Base-by-base conservation (phyloP, 2,888 invertebrate species). In the Dryadula phaetusa region DNA sequence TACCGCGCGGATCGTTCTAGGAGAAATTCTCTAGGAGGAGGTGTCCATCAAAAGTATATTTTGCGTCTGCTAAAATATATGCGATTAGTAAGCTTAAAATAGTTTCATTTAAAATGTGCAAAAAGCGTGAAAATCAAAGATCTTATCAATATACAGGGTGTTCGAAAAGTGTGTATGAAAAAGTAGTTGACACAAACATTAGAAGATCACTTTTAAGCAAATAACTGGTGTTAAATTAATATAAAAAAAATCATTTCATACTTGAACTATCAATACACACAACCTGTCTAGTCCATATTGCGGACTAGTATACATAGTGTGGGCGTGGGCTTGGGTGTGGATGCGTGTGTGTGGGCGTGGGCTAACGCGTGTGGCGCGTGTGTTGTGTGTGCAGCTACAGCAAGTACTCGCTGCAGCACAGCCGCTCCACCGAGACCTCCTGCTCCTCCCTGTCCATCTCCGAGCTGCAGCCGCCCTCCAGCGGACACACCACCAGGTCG, bases 371-470 rank as follows among this genome's bases (percentile, higher is more conserved):
- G 32, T 32, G 5, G 20, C 20, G 70, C 62, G 74, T 49, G 70
- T 47, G 69, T 58, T 32, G 61, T 67, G 71, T 61, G 72, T 49
- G 80, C 84, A 90, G 91, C 82, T 91, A 90, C 87, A 88, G 90
- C 87, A 86, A 85, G 86, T 76, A 77, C 81, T 90, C 91, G 85
- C 88, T 92, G 86, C 91, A 90, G 81, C 91, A 89, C 86, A 86
- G 86, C 82, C 88, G 91, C 85, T 84, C 86, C 76, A 79, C 85
- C 62, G 89, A 90, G 72, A 86, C 89, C 70, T 84, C 84, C 72
- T 78, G 86, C 85, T 86, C 87, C 67, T 83, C 87, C 80, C 86
- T 84, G 64, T 84, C 86, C 74, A 76, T 75, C 76, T 78, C 82
- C 73, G 85, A 82, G 80, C 84, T 81, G 79, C 82, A 72, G 82